A percentile compares a stretch with the other conserved stretches of the same genome.
Conservation (phyloP, 92 coral and sea anemone species). For the Porites evermanni region DNA sequence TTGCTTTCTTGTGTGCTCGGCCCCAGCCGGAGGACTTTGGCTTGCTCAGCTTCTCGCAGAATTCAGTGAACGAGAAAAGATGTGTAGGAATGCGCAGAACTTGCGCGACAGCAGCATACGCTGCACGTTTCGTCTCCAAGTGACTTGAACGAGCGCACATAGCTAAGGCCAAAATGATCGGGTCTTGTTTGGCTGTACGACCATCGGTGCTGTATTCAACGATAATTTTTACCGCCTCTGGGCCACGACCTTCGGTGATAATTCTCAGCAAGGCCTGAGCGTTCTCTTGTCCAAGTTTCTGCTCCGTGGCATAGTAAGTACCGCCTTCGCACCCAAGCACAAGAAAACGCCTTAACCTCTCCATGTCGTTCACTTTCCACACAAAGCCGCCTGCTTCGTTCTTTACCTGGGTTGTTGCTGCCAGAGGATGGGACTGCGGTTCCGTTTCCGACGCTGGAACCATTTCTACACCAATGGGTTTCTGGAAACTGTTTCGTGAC, state of each 20-base stretch:
- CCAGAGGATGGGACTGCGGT: constrained; percentile 50
- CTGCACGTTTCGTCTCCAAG: constrained; percentile 81
- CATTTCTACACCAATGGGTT: constrained; percentile 62
- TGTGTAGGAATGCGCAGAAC: constrained; percentile 93
- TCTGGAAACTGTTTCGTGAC: constrained; percentile 54
- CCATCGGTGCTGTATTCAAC: constrained; percentile 84
- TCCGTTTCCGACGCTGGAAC: constrained; percentile 31
- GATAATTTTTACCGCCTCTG: constrained; percentile 78
- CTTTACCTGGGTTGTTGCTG: constrained; percentile 68
- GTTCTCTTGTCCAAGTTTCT: constrained; percentile 72
- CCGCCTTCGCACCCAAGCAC: constrained; percentile 91
- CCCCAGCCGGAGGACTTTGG: constrained; percentile 91
- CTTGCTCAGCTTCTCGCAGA: constrained; percentile 77
- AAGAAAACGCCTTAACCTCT: constrained; percentile 82
- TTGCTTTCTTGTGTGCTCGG: constrained; percentile 90
- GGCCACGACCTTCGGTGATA: constrained; percentile 79
- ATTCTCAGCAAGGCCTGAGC: constrained; percentile 77
- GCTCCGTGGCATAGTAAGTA: constrained; percentile 76
- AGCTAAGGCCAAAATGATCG: constrained; percentile 82
- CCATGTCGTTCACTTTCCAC: constrained; percentile 84
- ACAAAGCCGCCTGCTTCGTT: constrained; percentile 93
- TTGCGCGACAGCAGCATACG: constrained; percentile 69
- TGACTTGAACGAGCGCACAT: constrained; percentile 81
- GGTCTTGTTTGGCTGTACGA: constrained; percentile 90
- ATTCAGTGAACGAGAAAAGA: constrained; percentile 83